These are phyloP conservation scores for Baryphthengus martii DNA, from an alignment of 2,113 vertebrate species.

Conservation along the genomic window DNA sequence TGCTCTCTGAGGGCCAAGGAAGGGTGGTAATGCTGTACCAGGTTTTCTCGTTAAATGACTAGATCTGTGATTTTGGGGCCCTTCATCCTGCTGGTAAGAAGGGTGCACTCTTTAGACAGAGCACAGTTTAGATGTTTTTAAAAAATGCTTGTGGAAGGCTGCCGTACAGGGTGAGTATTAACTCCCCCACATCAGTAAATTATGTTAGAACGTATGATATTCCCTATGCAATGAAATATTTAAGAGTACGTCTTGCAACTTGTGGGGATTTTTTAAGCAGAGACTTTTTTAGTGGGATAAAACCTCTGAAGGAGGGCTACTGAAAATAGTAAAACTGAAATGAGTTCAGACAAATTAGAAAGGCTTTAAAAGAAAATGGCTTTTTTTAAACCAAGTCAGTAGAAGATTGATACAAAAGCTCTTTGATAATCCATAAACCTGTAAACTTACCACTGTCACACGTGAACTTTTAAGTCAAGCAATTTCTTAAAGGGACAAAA, in stretches of 20 bases:
- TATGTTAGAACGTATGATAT: constrained; percentile 40
- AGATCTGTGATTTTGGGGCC: neutral
- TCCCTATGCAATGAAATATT: constrained; percentile 75
- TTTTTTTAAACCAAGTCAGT: neutral
- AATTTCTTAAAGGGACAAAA: constrained; percentile 37
- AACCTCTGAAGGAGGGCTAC: constrained; percentile 39
- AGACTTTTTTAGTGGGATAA: constrained; percentile 61
- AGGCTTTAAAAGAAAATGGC: neutral
- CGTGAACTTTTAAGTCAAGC: neutral
- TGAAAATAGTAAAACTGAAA: constrained; percentile 33
- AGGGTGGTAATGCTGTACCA: neutral
- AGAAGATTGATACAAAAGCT: constrained; percentile 24
- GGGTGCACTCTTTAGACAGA: neutral
- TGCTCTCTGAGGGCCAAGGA: neutral
- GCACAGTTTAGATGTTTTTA: neutral
- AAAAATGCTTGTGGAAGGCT: constrained; percentile 17
- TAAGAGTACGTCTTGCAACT: constrained; percentile 59
- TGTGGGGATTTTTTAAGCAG: constrained; percentile 36
- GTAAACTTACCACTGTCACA: constrained; percentile 35
- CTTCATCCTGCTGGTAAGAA: neutral
- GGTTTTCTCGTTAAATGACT: neutral
- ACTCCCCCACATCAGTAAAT: constrained; percentile 41
- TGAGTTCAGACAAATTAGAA: constrained; percentile 27
- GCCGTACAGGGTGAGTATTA: constrained; percentile 1
- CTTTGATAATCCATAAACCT: constrained; percentile 45